Conservation (phyloP, 2,888 invertebrate species). For the Melitaea athalia region DNA sequence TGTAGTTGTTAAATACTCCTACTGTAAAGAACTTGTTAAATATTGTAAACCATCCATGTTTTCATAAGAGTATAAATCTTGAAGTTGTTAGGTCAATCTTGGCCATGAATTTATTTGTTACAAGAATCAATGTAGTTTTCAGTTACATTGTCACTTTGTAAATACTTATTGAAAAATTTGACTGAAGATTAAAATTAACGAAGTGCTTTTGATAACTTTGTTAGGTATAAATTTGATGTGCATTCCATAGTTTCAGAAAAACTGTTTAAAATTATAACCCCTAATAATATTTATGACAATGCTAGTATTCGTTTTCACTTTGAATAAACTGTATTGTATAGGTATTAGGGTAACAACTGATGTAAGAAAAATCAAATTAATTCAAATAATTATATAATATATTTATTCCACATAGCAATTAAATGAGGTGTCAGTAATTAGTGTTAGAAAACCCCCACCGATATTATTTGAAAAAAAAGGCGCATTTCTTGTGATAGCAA, state of each 20-base stretch:
- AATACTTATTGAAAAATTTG: slow-evolving; percentile 25
- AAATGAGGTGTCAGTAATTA: slow-evolving; percentile 10
- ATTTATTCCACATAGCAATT: not conserved
- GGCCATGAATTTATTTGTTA: slow-evolving; percentile 20
- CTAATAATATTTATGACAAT: slow-evolving; percentile 7
- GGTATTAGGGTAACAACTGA: not conserved
- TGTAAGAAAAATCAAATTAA: not conserved
- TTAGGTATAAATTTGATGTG: slow-evolving; percentile 21
- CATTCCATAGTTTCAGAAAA: slow-evolving; percentile 26
- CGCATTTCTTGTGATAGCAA: slow-evolving; percentile 14
- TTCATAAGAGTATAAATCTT: slow-evolving; percentile 6
- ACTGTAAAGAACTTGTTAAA: slow-evolving; percentile 13
- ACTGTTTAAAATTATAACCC: not conserved
- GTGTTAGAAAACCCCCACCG: slow-evolving; percentile 32
- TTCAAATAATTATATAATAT: not conserved
- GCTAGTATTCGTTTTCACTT: not conserved
- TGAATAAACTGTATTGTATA: no score
- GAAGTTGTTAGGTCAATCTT: slow-evolving; percentile 11
- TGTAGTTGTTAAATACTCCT: slow-evolving; percentile 16
- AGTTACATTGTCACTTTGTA: slow-evolving; percentile 14
- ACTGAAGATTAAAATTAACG: slow-evolving; percentile 22
- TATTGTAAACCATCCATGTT: slow-evolving; percentile 13
- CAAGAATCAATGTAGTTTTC: slow-evolving; percentile 2
- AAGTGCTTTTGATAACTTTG: slow-evolving; percentile 20
- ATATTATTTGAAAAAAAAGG: slow-evolving; percentile 24